phyloP scores from a whole-genome alignment of 2,797 vertebrate species.

The Danio tinwini region DNA sequence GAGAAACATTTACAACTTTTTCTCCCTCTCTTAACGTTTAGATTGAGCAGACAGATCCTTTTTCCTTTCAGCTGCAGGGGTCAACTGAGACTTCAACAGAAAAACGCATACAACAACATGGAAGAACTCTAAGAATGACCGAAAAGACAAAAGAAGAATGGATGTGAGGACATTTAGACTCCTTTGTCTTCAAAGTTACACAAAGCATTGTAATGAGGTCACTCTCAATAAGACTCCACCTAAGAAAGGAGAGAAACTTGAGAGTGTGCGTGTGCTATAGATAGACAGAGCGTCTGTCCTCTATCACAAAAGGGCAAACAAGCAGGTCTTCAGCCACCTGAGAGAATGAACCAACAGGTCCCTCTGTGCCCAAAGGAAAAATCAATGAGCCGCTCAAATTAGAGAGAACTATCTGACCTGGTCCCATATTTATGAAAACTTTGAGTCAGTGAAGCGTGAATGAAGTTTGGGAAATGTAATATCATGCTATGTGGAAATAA shows the following conservation, averaged over 20 bases:
- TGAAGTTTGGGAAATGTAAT: slow-evolving; percentile 39
- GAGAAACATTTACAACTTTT: slow-evolving; percentile 50
- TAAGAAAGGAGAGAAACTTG: slow-evolving; percentile 42
- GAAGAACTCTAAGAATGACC: slow-evolving; percentile 9
- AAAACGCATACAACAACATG: not conserved
- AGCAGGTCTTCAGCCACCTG: slow-evolving; percentile 18
- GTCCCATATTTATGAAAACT: slow-evolving; percentile 14
- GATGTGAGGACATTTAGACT: slow-evolving; percentile 26
- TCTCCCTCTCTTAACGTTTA: slow-evolving; percentile 1
- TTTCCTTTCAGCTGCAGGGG: slow-evolving; percentile 29
- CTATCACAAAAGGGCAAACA: slow-evolving; percentile 35
- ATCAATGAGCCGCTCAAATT: slow-evolving; percentile 60
- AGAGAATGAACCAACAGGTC: slow-evolving; percentile 50
- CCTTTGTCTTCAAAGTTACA: slow-evolving; percentile 39
- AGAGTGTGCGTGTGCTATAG: slow-evolving; percentile 39
- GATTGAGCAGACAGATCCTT: slow-evolving; percentile 24
- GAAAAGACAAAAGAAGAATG: slow-evolving; percentile 25
- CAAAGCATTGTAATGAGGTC: slow-evolving; percentile 41
- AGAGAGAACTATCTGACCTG: slow-evolving; percentile 52
- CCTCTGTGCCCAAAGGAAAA: slow-evolving; percentile 20
- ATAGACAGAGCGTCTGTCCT: slow-evolving; percentile 41
- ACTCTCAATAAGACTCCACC: slow-evolving; percentile 33
- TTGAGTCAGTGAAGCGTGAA: slow-evolving; percentile 29
- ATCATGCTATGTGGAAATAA: slow-evolving; percentile 50
- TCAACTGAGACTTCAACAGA: slow-evolving; percentile 40